phyloP scores from a whole-genome alignment of 30 jellyfish, hydroid and myxozoan species.

The Turritopsis rubra region DNA sequence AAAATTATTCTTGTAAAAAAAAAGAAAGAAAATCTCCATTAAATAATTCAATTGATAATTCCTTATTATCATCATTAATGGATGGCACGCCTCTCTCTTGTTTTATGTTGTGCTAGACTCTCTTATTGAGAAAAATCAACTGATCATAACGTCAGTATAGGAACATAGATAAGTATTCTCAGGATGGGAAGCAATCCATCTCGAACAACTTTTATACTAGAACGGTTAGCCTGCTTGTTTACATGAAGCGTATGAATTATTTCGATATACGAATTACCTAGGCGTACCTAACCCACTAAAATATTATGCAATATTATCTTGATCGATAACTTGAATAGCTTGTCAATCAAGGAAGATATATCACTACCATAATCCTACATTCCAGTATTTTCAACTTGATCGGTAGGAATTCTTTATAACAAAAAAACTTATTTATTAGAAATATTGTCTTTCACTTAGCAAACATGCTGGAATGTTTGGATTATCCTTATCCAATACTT shows the following conservation, averaged over 20 bases:
- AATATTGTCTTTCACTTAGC: too few relatives aligned
- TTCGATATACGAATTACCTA: neutral
- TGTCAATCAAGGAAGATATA: neutral
- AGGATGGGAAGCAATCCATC: too few relatives aligned
- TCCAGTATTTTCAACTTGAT: neutral
- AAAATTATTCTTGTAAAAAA: neutral
- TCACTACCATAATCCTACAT: neutral
- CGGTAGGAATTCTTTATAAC: neutral
- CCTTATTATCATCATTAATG: neutral
- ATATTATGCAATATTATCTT: neutral
- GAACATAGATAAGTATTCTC: too few relatives aligned
- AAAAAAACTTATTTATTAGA: too few relatives aligned
- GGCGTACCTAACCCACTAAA: too few relatives aligned
- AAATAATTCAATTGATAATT: neutral
- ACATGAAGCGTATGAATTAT: neutral
- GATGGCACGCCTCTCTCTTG: neutral
- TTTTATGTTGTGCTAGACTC: neutral
- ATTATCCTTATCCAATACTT: neutral
- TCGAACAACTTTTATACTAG: too few relatives aligned
- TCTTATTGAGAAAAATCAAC: too few relatives aligned
- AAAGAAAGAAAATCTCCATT: neutral
- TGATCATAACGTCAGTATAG: too few relatives aligned
- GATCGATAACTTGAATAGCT: neutral
- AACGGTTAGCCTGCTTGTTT: too few relatives aligned
- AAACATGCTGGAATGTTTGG: too few relatives aligned